Evolutionary conservation across 1,140 invertebrate genomes (phyloP), one percentile per base, ranked within the genome.

Genomic region (Amphibalanus amphitrite): DNA sequence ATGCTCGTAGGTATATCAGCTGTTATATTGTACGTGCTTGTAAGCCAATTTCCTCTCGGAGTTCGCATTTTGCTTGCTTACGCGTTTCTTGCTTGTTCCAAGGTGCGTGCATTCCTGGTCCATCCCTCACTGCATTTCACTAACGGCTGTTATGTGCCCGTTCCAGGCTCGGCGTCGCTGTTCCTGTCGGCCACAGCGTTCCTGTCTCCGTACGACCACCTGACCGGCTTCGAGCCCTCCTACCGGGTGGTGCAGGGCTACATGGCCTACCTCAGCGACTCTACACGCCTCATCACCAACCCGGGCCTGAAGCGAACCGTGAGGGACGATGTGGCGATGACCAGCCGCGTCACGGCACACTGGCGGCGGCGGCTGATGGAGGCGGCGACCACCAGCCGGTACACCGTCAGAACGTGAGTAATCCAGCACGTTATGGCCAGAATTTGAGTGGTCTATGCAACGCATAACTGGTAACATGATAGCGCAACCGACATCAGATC

Each of bases 221-320:
- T 59, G 47, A 59, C 47, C 10, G 47, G 47, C 17, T 59, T 13
- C 47, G 47, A 59, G 47, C 47, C 47, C 10, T 59, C 47, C 10
- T 59, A 59, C 47, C 47, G 47, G 10, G 47, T 59, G 6, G 74
- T 72, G 17, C 72, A 72, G 77, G 89, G 86, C 76, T 93, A 91
- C 75, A 88, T 94, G 83, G 90, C 90, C 13, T 95, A 93, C 77
- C 82, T 96, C 0, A 91, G 88, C 78, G 91, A 94, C 80, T 83
- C 86, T 29, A 92, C 89, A 17, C 86, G 87, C 38, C 79, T 92
- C 13, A 81, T 94, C 0, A 86, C 87, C 1, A 94, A 94, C 83
- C 92, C 91, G 6, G 93, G 92, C 20, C 79, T 95, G 67, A 88
- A 87, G 79, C 83, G 86, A 75, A 83, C 78, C 1, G 83, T 90